Evolutionary conservation across 2,113 vertebrate genomes (phyloP), one percentile per base, ranked within the genome.

Genomic region (Prinia subflava): DNA sequence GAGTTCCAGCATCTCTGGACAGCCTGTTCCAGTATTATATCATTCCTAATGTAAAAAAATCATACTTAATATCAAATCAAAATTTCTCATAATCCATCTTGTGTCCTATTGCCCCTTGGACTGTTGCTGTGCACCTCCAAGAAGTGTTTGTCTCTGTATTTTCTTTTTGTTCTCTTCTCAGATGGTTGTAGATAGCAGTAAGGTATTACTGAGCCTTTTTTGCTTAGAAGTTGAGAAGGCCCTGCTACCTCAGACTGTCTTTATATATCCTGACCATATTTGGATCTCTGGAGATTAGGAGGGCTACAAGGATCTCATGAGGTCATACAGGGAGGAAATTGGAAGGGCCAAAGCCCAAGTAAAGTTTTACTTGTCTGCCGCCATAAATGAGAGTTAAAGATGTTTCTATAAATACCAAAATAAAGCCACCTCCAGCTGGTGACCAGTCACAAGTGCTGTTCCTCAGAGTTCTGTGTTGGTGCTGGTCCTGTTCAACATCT

Each of bases 91-190:
- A 33, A 19, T 68, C 28, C 33, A 21, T 2, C 37, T 67, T 70
- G 23, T 64, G 35, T 80, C n/a, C 30, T 30, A 1, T 62, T 92
- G 53, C 15, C 23, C 39, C 35, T 56, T 83, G 55, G 23, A 42
- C 63, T 87, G 21, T 52, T 0, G 0, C 30, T 4, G 6, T 10
- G 6, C 7, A 31, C 22, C 9, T 89, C 13, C 49, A 69, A 39
- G 63, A 47, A 33, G 3, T 60, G 22, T 56, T 59, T 83, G 19
- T 52, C 18, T 50, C 17, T 50, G 7, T 76, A 10, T 74, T 92
- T 82, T 76, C 39, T 79, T 15, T 79, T 6, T 68, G 6, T 79
- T 57, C 20, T 67, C 15, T 47, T 14, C 24, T 56, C 7, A 22
- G 22, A 17, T 24, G 9, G n/a, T 67, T 78, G 42, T 67, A 46